Evolutionary conservation across 2,113 vertebrate species (phyloP), one percentile per base, ranked within the genome.

Genomic region (Salvelinus fontinalis): DNA sequence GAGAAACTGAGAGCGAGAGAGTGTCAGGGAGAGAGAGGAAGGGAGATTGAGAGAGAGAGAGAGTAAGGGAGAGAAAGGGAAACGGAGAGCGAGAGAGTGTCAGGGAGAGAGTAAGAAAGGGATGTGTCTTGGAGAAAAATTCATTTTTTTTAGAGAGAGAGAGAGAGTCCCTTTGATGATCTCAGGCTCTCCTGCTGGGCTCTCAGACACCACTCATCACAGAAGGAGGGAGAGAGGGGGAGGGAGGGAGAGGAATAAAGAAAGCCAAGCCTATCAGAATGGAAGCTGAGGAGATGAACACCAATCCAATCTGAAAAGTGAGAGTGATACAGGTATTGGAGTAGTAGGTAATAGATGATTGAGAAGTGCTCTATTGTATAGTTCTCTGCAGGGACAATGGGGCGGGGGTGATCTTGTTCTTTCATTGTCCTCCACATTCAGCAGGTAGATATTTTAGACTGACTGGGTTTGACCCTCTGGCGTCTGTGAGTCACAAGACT

Each of bases 251-350:
- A 4, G 31, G 24, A 27, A 26, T 26, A 67, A 26, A 67, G 65
- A 67, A 29, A 67, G 65, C 6, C n/a, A 22, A 6, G 59, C 59
- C 13, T 22, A 22, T 62, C 59, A 22, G 6, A 62, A 22, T 5
- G 59, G 59, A 22, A 62, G 20, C 9, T 62, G 13, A 22, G 11
- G 13, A 22, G n/a, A 22, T 20, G 59, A 62, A 11, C 20, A 22
- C 82, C 75, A 88, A 87, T 87, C 72, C 71, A 54, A 85, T 82
- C 78, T 78, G 76, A 86, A 76, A 39, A 74, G 72, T 18, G 60
- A 75, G 24, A 62, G 77, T 20, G 67, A 71, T 70, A 71, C 44
- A 83, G 65, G 59, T 76, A 71, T 18, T 64, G 29, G 29, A 29
- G 29, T 29, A 29, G 29, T 29, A 34, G 34, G 34, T 34, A 34